Conservation (phyloP, 2,888 invertebrate species). For the Parnassius mnemosyne region DNA sequence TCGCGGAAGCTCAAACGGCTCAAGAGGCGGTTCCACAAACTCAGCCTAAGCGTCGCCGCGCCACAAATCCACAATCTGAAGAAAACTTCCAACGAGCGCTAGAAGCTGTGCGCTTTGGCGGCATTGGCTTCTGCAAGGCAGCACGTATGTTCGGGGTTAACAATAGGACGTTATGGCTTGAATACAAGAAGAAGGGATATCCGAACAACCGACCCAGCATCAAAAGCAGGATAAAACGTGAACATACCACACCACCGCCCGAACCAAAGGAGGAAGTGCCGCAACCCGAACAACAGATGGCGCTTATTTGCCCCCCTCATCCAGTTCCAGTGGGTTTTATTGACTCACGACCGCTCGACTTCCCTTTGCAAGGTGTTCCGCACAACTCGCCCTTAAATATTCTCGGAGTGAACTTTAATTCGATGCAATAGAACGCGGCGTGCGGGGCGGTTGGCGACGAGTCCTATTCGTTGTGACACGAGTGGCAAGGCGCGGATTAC, state of each 20-base stretch:
- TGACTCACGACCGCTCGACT: conserved; percentile 86
- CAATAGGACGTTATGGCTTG: conserved; percentile 91
- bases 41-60: conserved; percentile 83
- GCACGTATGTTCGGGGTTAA: conserved; percentile 92
- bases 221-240: conserved; percentile 86
- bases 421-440: conserved; percentile 84
- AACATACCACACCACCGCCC: conserved; percentile 82
- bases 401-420: conserved; percentile 88
- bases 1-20: conserved; percentile 49
- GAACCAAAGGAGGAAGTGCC: conserved; percentile 71
- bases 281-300: conserved; percentile 63
- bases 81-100: conserved; percentile 90
- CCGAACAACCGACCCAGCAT: conserved; percentile 89
- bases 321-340: conserved; percentile 86
- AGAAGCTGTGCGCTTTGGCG: conserved; percentile 90
- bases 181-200: conserved; percentile 91
- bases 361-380: conserved; percentile 82
- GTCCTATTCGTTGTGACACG: conserved; percentile 65
- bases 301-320: conserved; percentile 83
- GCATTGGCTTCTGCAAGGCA: conserved; percentile 92
- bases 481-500: conserved; percentile 52
- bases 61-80: conserved; percentile 89
- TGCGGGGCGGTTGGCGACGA: conserved; percentile 54
- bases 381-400: conserved; percentile 84
- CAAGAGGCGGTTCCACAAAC: conserved; percentile 51